Percentiles rank a stretch among this genome's conserved stretches.
Conservation (phyloP, 2,113 vertebrate genomes). For the Cynopterus brachyotis region DNA sequence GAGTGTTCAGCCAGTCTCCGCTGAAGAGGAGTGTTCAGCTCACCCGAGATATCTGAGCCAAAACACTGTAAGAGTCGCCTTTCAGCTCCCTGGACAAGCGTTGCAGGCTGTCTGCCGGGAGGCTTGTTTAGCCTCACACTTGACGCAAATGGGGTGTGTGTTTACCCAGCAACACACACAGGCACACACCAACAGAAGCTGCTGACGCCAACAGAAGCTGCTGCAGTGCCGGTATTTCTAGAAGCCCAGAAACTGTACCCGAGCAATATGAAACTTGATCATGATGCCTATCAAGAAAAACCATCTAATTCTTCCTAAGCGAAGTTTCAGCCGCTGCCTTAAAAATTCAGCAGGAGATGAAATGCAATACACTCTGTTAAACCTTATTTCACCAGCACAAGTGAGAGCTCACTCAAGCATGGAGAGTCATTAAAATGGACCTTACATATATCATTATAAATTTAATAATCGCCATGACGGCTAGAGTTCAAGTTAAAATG, state of each 20-base stretch:
- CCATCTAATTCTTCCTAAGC: slow-evolving; percentile 44
- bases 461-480: slow-evolving; percentile 90
- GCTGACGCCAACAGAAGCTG: slow-evolving; percentile 58
- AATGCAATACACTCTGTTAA: slow-evolving; percentile 84
- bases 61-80: slow-evolving; percentile 49
- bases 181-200: slow-evolving; percentile 68
- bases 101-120: slow-evolving; percentile 61
- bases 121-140: slow-evolving; percentile 75
- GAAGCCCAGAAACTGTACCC: slow-evolving; percentile 50
- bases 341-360: slow-evolving; percentile 82
- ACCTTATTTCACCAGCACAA: slow-evolving; percentile 83
- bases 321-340: slow-evolving; percentile 63
- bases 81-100: slow-evolving; percentile 72
- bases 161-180: slow-evolving; percentile 76
- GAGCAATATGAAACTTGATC: background rate
- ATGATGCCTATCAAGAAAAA: slow-evolving; percentile 47
- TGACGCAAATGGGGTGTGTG: slow-evolving; percentile 69
- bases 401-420: slow-evolving; percentile 81
- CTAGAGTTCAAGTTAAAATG: slow-evolving; percentile 89
- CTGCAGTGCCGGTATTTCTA: slow-evolving; percentile 52
- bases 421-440: slow-evolving; percentile 86
- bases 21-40: slow-evolving; percentile 45
- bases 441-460: slow-evolving; percentile 89
- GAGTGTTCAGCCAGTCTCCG: slow-evolving; percentile 49
- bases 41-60: slow-evolving; percentile 54